A percentile compares a stretch with the other conserved stretches of the same genome.
These are phyloP conservation scores for Aspidiotus rigidus DNA, from an alignment of 2,888 invertebrate species.

Conservation along the genomic window DNA sequence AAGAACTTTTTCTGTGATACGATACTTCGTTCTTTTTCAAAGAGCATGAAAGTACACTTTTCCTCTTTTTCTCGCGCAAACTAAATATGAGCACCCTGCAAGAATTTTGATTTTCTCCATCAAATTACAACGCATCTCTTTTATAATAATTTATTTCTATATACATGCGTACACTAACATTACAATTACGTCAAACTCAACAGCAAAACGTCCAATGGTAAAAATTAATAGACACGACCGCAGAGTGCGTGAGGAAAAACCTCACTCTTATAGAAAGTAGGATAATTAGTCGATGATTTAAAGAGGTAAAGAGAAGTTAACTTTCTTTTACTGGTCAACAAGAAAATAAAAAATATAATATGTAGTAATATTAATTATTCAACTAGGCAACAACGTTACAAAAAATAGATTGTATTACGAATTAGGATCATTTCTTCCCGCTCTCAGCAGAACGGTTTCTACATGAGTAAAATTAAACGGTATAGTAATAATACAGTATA, in stretches of 20 bases:
- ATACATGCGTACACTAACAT: neutral
- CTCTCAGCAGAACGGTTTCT: too few relatives aligned
- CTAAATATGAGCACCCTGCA: too few relatives aligned
- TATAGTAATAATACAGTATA: too few relatives aligned
- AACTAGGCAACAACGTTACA: constrained; percentile 24
- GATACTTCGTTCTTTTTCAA: too few relatives aligned
- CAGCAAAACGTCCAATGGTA: constrained; percentile 20
- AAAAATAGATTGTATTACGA: neutral
- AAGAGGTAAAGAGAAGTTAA: neutral
- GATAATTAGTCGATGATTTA: constrained; percentile 7
- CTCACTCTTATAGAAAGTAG: neutral
- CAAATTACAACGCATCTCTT: too few relatives aligned
- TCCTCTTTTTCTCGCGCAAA: too few relatives aligned
- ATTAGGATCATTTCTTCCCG: too few relatives aligned
- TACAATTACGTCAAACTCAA: constrained; percentile 14
- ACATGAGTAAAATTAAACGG: too few relatives aligned
- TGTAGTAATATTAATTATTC: constrained; percentile 13
- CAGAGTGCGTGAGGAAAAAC: neutral
- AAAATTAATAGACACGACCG: constrained; percentile 13
- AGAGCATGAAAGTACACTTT: too few relatives aligned
- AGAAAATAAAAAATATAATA: constrained; percentile 4
- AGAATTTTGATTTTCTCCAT: too few relatives aligned
- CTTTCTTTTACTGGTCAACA: constrained; percentile 11
- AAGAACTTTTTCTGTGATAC: too few relatives aligned
- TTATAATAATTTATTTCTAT: constrained; percentile 12